Evolutionary conservation across 1,140 invertebrate species (phyloP), one percentile per base, ranked within the genome.

Genomic region (Octopus bimaculoides): DNA sequence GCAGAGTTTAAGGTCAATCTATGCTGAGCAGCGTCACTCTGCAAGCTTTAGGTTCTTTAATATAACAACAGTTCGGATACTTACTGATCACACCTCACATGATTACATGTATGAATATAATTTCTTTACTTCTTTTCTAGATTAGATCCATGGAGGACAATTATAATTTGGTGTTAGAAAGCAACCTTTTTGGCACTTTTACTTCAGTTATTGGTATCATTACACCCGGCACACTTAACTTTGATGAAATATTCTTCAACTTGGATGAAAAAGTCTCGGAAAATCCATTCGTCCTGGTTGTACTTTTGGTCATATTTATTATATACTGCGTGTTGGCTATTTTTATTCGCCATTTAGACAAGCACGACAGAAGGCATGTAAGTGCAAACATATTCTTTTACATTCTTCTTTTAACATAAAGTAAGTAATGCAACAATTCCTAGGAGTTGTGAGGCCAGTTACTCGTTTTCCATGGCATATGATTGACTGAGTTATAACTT

Each of bases 161-260:
- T 5, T 79, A 75, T 5, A 77, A 76, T 5, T 79, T 85, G 5
- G 71, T 76, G 54, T 84, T 85, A 55, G 81, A 80, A 56, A 81
- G 78, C 77, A 85, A 83, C 66, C 82, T 85, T 55, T 80, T 85
- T 54, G 84, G 84, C 5, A 77, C 81, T 7, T 85, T 85, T 74
- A 76, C 80, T 12, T 75, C 82, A 5, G 81, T 77, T 26, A 61
- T 83, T n/a, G 66, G 82, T 3, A 10, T 84, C 52, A 78, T 84
- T 8, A 41, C 74, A 0, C 84, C 84, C n/a, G 78, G 77, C 41
- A 17, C 55, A 6, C 83, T 85, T 12, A 79, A 85, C 77, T 87
- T 87, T 77, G 77, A 74, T 9, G 77, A 77, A 54, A 77, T 87
- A 14, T 85, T 87, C 79, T 73, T 78, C 52, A 81, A 86, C 81